Conservation (phyloP, 2,888 invertebrate genomes). For the Calameuta idolon region DNA sequence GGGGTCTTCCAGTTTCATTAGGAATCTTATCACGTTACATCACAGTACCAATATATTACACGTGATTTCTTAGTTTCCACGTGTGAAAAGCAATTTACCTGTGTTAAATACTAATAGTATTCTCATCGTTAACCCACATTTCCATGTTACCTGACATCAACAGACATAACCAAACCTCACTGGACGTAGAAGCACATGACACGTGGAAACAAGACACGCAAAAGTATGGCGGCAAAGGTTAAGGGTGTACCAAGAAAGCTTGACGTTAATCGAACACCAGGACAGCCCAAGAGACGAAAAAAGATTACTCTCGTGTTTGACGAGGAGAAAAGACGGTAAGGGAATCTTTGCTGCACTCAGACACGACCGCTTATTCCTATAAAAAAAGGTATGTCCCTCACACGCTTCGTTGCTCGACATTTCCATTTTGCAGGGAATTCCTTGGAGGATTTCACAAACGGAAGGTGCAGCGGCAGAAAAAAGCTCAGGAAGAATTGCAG, state of each 20-base stretch:
- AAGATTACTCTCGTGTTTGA: conserved; percentile 73
- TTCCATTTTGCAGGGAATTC: conserved; percentile 75
- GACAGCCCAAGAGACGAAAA: conserved; percentile 66
- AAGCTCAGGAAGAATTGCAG: conserved; percentile 80
- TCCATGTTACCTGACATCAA: too few species aligned
- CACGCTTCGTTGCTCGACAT: not conserved
- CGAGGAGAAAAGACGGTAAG: conserved; percentile 72
- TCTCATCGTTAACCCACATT: too few species aligned
- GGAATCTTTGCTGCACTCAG: not conserved
- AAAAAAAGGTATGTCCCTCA: conserved; percentile 6
- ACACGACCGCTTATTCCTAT: not conserved
- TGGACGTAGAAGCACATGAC: too few species aligned
- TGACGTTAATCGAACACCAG: conserved; percentile 43
- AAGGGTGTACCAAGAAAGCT: conserved; percentile 37
- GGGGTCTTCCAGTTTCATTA: too few species aligned
- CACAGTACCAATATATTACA: too few species aligned
- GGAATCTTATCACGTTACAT: too few species aligned
- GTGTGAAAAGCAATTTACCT: too few species aligned
- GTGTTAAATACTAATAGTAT: too few species aligned
- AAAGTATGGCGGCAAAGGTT: conserved; percentile 30
- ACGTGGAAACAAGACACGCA: conserved; percentile 9
- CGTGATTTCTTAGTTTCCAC: too few species aligned
- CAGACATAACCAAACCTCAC: too few species aligned
- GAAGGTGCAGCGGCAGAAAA: conserved; percentile 80
- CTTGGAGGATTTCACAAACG: conserved; percentile 85